Evolutionary conservation across 2,888 invertebrate species (phyloP).

Genomic region (Labia minor): DNA sequence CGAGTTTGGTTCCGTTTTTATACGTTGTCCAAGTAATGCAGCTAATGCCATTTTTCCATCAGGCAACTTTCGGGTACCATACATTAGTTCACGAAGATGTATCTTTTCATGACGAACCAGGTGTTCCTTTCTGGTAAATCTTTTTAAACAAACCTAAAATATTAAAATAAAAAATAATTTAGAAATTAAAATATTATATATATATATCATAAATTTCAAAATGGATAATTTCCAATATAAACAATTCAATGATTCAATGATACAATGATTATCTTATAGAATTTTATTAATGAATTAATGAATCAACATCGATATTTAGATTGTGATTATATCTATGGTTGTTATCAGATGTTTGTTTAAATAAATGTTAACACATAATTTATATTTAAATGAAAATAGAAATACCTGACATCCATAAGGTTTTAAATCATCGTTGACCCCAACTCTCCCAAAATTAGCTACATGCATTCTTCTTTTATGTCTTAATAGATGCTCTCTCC

Average conservation of each 20-base stretch:
- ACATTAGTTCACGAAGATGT: conserved; percentile 22
- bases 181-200: no score
- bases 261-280: no score
- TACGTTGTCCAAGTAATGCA: conserved; percentile 14
- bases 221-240: no score
- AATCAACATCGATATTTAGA: no score
- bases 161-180: background rate
- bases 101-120: conserved; percentile 27
- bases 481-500: conserved; percentile 28
- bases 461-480: conserved; percentile 27
- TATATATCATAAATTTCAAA: no score
- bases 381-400: background rate
- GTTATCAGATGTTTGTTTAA: no score
- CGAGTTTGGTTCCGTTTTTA: background rate
- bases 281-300: no score
- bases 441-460: conserved; percentile 14
- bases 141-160: conserved; percentile 27
- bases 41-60: conserved; percentile 17
- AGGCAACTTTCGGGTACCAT: conserved; percentile 19
- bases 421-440: conserved; percentile 18
- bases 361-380: no score
- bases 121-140: conserved; percentile 30
- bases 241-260: no score
- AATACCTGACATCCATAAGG: conserved; percentile 21
- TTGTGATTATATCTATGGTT: no score